phyloP scores from a whole-genome alignment of 92 coral and sea anemone genomes.

The Plumapathes pennacea region DNA sequence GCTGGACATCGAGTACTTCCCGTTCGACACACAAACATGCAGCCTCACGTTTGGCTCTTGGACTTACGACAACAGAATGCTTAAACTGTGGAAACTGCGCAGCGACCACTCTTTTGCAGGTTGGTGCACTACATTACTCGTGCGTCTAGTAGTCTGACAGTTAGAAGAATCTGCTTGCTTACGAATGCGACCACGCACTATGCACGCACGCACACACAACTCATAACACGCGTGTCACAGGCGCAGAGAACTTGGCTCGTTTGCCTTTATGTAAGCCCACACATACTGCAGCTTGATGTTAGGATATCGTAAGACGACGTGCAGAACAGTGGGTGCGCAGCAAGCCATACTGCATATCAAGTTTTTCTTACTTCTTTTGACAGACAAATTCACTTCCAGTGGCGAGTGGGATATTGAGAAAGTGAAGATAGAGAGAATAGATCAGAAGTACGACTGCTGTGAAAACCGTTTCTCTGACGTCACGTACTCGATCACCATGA shows the following conservation, averaged over 20 bases:
- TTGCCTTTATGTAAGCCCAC: no score
- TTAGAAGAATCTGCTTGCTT: no score
- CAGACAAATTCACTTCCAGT: constrained; percentile 49
- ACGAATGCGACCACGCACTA: no score
- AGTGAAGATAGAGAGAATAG: constrained; percentile 12
- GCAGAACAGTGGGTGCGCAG: no score
- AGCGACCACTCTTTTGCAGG: constrained; percentile 27
- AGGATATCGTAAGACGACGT: no score
- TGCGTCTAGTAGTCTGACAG: no score
- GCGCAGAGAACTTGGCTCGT: no score
- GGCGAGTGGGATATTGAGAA: constrained; percentile 77
- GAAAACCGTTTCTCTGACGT: constrained; percentile 60
- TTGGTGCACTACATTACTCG: no score
- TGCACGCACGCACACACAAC: no score
- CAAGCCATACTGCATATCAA: not conserved
- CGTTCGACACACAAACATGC: constrained; percentile 74
- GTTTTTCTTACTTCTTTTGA: not conserved
- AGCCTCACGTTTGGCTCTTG: constrained; percentile 81
- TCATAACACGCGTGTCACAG: no score
- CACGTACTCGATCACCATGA: constrained; percentile 47
- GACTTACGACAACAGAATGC: constrained; percentile 59
- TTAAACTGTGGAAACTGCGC: constrained; percentile 20
- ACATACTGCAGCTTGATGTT: no score
- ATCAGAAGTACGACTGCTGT: constrained; percentile 49
- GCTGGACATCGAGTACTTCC: constrained; percentile 66